Evolutionary conservation across 1,140 invertebrate species (phyloP), one percentile per base, ranked within the genome.

Genomic region (Megalonaias nervosa): DNA sequence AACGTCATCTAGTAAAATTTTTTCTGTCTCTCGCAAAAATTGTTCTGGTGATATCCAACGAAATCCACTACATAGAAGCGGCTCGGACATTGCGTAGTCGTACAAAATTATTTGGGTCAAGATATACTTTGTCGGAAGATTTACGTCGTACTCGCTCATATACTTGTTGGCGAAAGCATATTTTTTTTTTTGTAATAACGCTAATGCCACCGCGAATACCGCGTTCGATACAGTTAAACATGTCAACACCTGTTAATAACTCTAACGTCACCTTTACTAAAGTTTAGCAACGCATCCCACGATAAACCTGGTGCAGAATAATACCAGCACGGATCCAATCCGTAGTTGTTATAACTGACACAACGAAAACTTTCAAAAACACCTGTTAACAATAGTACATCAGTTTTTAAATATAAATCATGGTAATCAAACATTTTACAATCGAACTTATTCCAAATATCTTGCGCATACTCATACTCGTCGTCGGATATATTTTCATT

Each of bases 391-490:
- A 80, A 61, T 26, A 81, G 59, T 21, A 83, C 82, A 84, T 84
- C 80, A 6, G 67, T 79, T 74, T 74, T 79, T 19, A 80, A 62
- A 67, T 92, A 92, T 56, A 92, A 75, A 72, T 91, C 86, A 38
- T 87, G 82, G 83, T 91, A 91, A 60, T 92, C 78, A 19, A 91
- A 61, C 70, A 71, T 88, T 81, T 83, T 59, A 75, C 87, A 83
- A 26, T 89, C 83, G 72, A 87, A 87, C 16, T 59, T 68, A 57
- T 82, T 78, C 77, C 77, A 89, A 14, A 89, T 79, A 19, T 75
- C 71, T 75, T 75, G 38, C 15, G 82, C 85, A 61, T 86, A 75
- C 48, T 71, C 23, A 66, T 85, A 88, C 19, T 87, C 80, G 1
- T 70, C 58, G 17, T 38, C 16, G 1, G 23, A 17, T 12, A 72